Percentiles rank a stretch among this genome's conserved stretches.
Conservation (phyloP, 92 coral and sea anemone genomes). For the Ricordea florida region DNA sequence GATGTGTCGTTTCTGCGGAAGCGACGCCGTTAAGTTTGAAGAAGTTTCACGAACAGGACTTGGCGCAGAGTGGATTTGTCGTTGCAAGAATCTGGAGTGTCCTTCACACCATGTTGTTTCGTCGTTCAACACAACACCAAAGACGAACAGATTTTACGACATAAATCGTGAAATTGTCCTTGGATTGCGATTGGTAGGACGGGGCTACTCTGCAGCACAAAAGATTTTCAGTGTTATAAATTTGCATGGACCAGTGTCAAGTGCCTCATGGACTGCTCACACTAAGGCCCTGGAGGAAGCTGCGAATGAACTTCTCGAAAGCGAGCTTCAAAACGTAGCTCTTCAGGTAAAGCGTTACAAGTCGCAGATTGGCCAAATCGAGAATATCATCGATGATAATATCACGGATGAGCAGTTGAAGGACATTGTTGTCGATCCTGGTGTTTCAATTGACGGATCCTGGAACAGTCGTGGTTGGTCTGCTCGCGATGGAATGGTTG, state of each 20-base stretch:
- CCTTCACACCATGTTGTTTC: conserved; percentile 11
- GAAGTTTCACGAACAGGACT: conserved; percentile 36
- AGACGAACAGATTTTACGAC: conserved; percentile 25
- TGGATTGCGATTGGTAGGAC: conserved; percentile 25
- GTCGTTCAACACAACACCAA: conserved; percentile 28
- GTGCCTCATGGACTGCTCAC: conserved; percentile 29
- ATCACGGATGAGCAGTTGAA: conserved; percentile 35
- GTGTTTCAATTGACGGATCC: conserved; percentile 55
- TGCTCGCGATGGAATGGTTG: conserved; percentile 66
- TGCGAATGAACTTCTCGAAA: conserved; percentile 33
- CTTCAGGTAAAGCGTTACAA: conserved; percentile 8
- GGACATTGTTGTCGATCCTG: conserved; percentile 38
- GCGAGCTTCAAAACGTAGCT: conserved; percentile 12
- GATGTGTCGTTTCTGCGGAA: not conserved
- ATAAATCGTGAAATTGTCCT: conserved; percentile 24
- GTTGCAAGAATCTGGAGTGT: conserved; percentile 20
- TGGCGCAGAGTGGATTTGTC: conserved; percentile 43
- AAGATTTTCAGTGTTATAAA: conserved; percentile 29
- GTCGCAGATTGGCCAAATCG: conserved; percentile 15
- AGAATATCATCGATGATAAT: conserved; percentile 1
- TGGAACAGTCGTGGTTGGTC: conserved; percentile 69
- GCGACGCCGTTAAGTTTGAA: not conserved
- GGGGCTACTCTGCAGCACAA: conserved; percentile 36
- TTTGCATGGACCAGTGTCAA: conserved; percentile 17
- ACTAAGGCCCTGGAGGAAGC: conserved; percentile 18